Evolutionary conservation across 2,888 invertebrate species (phyloP).

Genomic region (Hybos culiciformis): DNA sequence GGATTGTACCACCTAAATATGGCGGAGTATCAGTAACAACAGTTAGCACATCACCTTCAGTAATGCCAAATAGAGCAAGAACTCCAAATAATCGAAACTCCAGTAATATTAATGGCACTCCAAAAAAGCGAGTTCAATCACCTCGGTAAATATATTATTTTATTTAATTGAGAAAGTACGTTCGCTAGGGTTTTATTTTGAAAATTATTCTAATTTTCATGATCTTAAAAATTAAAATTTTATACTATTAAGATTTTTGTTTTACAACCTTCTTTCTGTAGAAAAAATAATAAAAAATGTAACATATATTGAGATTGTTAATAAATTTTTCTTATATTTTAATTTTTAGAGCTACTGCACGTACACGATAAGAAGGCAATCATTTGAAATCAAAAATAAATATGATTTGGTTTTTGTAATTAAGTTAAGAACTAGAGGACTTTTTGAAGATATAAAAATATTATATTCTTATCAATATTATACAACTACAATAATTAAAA

Average conservation of each 20-base stretch:
- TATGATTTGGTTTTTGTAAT: too few relatives aligned
- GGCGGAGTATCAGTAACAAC: slow-evolving; percentile 20
- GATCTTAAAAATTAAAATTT: too few relatives aligned
- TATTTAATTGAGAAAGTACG: neutral
- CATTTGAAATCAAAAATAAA: too few relatives aligned
- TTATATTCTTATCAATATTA: neutral
- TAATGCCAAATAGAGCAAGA: slow-evolving; percentile 21
- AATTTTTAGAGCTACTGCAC: neutral
- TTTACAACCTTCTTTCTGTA: too few relatives aligned
- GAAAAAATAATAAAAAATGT: too few relatives aligned
- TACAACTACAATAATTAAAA: neutral
- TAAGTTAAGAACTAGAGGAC: too few relatives aligned
- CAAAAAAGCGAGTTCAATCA: slow-evolving; percentile 31
- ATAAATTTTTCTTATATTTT: neutral
- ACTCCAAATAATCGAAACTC: slow-evolving; percentile 26
- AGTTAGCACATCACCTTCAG: slow-evolving; percentile 14
- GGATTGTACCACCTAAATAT: slow-evolving; percentile 33
- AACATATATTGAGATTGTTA: neutral
- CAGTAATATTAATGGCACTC: slow-evolving; percentile 26
- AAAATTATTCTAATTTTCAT: too few relatives aligned
- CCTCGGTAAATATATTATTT: slow-evolving; percentile 25
- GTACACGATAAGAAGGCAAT: neutral
- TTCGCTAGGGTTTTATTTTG: too few relatives aligned
- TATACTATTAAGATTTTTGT: too few relatives aligned
- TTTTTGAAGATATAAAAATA: neutral